Base-by-base conservation (phyloP, 2,797 vertebrate species). In the Acipenser ruthenus region DNA sequence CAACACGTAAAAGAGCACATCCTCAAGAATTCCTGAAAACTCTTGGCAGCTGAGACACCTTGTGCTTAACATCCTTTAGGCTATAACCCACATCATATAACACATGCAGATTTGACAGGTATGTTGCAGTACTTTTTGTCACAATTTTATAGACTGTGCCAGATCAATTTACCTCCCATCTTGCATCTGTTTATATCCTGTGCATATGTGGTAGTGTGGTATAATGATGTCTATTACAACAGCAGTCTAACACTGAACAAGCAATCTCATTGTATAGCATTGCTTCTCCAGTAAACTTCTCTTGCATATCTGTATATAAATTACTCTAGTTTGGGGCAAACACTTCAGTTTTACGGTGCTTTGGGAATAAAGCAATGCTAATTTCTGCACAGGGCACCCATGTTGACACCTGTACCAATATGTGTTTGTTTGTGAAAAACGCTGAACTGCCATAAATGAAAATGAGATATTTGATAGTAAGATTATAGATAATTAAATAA, bases 191-290 rank as follows among this genome's bases (percentile, higher is more conserved):
- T 58, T 70, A 82, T 82, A 79, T 80, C 83, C 82, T 83, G 84
- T 86, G 80, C 74, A 87, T 75, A 82, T 82, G 81, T 75, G 70
- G 63, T 83, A 83, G 84, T 82, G 79, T 79, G 83, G 77, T 81
- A 77, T 83, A 77, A 65, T 69, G 79, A 83, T 80, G 64, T n/a
- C 47, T 86, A 83, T 84, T 83, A 82, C 82, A 86, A 84, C 74
- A 73, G 76, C 79, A 47, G 75, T 73, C 70, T 85, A 81, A 82
- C 84, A 82, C 81, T 83, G 82, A 84, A 85, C 79, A 79, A 81
- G 84, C 83, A 86, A 86, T 77, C 78, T 86, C 81, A 86, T 84
- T 80, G 86, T 87, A 81, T 77, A 70, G 67, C 78, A 65, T 63
- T 73, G 77, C 77, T 76, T 80, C 37, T 37, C 37, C 37, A 37